Conservation (phyloP, 2,888 invertebrate species). For the Tanypteryx hageni region DNA sequence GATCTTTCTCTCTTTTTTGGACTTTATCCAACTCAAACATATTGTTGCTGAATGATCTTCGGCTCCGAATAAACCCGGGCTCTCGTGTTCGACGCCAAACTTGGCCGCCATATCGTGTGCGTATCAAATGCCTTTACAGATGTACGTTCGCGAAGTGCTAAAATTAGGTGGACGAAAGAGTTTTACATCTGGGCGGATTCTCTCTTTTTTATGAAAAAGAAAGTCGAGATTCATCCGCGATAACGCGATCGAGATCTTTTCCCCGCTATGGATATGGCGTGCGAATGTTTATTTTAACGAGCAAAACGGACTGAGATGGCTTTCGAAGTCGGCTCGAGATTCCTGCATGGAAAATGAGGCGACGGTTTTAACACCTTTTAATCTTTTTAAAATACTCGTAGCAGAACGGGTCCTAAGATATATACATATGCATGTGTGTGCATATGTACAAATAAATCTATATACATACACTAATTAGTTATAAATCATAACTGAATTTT, state of each 20-base stretch:
- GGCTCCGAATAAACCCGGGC: not conserved
- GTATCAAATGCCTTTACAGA: constrained; percentile 28
- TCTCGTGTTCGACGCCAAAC: not conserved
- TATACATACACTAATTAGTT: too few species aligned
- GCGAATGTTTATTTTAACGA: too few species aligned
- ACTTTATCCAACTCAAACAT: not conserved
- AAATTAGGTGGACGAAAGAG: not conserved
- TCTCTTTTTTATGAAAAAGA: not conserved
- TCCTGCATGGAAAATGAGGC: too few species aligned
- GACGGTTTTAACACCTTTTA: too few species aligned
- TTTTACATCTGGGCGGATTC: not conserved
- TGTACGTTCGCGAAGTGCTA: constrained; percentile 6
- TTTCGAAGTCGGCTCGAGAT: too few species aligned
- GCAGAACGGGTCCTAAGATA: too few species aligned
- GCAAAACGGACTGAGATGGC: too few species aligned
- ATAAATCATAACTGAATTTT: too few species aligned
- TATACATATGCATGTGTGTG: too few species aligned
- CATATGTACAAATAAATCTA: too few species aligned
- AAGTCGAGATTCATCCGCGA: not conserved
- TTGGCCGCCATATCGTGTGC: not conserved
- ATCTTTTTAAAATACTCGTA: too few species aligned
- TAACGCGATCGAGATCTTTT: not conserved
- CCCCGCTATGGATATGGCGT: not conserved
- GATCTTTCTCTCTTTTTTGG: not conserved
- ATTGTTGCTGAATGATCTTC: constrained; percentile 19